phyloP scores from a whole-genome alignment of 2,888 invertebrate species.

The Neria commutata region DNA sequence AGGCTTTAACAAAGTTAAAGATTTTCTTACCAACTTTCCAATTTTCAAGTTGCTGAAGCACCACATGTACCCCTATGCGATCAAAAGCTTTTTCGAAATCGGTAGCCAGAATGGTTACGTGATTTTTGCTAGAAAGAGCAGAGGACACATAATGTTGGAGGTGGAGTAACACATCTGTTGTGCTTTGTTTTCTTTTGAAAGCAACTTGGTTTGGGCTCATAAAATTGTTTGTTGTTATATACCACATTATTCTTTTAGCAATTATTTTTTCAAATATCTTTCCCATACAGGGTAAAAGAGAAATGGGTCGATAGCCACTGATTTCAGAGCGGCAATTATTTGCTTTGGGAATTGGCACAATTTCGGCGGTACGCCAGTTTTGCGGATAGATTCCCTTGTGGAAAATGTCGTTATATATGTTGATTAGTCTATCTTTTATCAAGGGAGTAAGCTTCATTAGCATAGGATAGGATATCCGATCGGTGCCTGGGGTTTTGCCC shows the following conservation, averaged over 20 bases:
- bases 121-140: constrained; percentile 23
- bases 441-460: background rate
- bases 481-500: background rate
- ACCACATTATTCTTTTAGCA: constrained; percentile 14
- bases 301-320: constrained; percentile 4
- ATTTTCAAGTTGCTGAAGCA: constrained; percentile 14
- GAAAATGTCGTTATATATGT: background rate
- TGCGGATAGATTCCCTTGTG: background rate
- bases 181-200: constrained; percentile 13
- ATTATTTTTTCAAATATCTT: constrained; percentile 12
- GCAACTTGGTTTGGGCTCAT: constrained; percentile 13
- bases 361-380: constrained; percentile 7
- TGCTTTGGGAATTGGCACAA: constrained; percentile 10
- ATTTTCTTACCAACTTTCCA: constrained; percentile 13
- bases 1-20: background rate
- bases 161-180: constrained; percentile 8
- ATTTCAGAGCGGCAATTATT: background rate
- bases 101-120: constrained; percentile 18
- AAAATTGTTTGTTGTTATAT: constrained; percentile 1
- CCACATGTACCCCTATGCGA: constrained; percentile 14
- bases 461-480: background rate
- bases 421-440: background rate
- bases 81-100: constrained; percentile 23
- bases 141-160: constrained; percentile 7
- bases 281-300: constrained; percentile 8